These are phyloP conservation scores for Adelges cooleyi DNA, from an alignment of 1,140 invertebrate species.

Conservation along the genomic window DNA sequence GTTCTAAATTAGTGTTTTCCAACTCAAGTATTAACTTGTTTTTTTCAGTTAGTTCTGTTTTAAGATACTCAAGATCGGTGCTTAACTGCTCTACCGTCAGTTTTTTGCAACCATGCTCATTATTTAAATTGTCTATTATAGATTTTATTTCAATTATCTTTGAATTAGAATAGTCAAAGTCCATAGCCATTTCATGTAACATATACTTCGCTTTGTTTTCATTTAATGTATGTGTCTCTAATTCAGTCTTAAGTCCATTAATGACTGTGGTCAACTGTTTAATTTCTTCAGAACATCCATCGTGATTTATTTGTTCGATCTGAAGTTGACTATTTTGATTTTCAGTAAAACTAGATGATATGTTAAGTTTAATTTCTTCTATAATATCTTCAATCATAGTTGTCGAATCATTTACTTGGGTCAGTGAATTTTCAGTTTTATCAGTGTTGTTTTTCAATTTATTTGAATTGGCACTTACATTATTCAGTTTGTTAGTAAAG, in stretches of 20 bases:
- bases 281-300: neutral
- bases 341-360: neutral
- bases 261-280: neutral
- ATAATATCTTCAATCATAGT: neutral
- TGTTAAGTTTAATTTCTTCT: neutral
- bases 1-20: neutral
- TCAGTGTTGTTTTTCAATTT: too few species aligned
- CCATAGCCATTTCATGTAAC: neutral
- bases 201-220: neutral
- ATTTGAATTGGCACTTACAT: too few species aligned
- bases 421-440: neutral
- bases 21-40: neutral
- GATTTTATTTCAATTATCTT: neutral
- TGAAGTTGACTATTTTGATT: neutral
- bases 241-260: neutral
- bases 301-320: too few species aligned
- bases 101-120: neutral
- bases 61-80: neutral
- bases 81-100: neutral
- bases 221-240: neutral
- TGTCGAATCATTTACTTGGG: neutral
- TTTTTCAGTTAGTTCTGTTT: neutral
- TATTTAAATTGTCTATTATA: neutral
- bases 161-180: neutral
- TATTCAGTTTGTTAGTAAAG: too few species aligned